Evolutionary conservation across 2,113 vertebrate species (phyloP), one percentile per base, ranked within the genome.

Genomic region (Leucosticte australis): DNA sequence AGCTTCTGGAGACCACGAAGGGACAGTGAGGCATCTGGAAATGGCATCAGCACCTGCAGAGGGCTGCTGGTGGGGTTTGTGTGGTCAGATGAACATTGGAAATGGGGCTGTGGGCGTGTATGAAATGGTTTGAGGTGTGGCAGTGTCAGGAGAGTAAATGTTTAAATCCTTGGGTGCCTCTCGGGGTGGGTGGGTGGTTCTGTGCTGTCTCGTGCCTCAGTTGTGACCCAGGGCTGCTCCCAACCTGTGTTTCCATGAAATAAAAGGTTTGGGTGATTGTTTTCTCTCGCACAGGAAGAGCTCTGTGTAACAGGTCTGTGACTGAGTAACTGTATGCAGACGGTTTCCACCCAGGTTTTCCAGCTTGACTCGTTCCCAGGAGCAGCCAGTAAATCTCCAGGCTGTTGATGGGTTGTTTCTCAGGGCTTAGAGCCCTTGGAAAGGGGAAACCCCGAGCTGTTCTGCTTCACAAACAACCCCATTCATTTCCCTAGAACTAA

Each of bases 21-120:
- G 53, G 53, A 56, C 53, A 56, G 20, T 56, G 53, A 56, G 53
- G 13, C 53, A 22, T 21, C 53, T 56, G 53, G 53, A 56, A 21
- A 56, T 33, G 53, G 19, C 31, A 56, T 56, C 31, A 19, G 41
- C 1, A 0, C 10, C n/a, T 0, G 13, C 2, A 0, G 1, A 1
- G 44, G 35, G 56, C 10, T 19, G 12, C 4, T n/a, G 15, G 5
- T 15, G 21, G 23, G 4, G 3, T 62, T 53, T 3, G 23, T 5
- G 18, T 2, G 30, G 31, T 30, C 15, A 1, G 2, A 13, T 15
- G 7, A 8, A 0, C 68, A 28, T 19, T 2, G 8, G n/a, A 2
- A 41, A 10, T 2, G 62, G 16, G 21, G 53, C 3, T 30, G 1
- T 2, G 31, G 6, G 28, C 11, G 3, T 31, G 52, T 53, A 17